Percentiles rank a stretch among this genome's conserved stretches.
Evolutionary conservation across 2,797 vertebrate genomes (phyloP).

Genomic region (Tadarida brasiliensis): DNA sequence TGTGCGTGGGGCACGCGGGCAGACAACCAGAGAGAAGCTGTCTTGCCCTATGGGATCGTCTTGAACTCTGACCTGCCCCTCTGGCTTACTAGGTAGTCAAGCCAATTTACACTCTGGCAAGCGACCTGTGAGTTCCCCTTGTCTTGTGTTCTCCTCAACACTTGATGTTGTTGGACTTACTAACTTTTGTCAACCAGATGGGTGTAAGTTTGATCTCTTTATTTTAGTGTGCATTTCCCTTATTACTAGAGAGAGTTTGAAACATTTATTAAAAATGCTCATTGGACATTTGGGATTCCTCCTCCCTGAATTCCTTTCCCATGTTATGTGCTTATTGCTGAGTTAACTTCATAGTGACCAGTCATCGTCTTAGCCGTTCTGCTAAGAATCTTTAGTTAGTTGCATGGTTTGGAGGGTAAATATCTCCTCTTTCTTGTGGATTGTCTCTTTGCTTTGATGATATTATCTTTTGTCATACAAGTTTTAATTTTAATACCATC

Average conservation of each 20-base stretch:
- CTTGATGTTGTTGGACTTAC: background rate
- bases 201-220: background rate
- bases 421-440: background rate
- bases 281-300: background rate
- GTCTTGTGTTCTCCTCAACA: background rate
- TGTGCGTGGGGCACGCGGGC: too few relatives aligned
- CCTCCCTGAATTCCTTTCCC: background rate
- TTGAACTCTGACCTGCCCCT: background rate
- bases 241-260: background rate
- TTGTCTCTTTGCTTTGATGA: background rate
- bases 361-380: background rate
- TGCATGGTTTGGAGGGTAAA: background rate
- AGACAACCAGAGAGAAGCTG: background rate
- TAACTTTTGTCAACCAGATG: background rate
- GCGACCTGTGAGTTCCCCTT: background rate
- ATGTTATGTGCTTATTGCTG: background rate
- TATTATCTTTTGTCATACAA: background rate
- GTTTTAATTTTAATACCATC: background rate
- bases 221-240: background rate
- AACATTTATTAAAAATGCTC: background rate
- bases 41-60: background rate
- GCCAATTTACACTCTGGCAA: background rate
- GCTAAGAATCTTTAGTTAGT: background rate
- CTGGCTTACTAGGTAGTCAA: background rate
- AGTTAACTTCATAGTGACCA: background rate